Evolutionary conservation across 2,888 invertebrate species (phyloP), one percentile per base, ranked within the genome.

Genomic region (Amblyjoppa proteus): DNA sequence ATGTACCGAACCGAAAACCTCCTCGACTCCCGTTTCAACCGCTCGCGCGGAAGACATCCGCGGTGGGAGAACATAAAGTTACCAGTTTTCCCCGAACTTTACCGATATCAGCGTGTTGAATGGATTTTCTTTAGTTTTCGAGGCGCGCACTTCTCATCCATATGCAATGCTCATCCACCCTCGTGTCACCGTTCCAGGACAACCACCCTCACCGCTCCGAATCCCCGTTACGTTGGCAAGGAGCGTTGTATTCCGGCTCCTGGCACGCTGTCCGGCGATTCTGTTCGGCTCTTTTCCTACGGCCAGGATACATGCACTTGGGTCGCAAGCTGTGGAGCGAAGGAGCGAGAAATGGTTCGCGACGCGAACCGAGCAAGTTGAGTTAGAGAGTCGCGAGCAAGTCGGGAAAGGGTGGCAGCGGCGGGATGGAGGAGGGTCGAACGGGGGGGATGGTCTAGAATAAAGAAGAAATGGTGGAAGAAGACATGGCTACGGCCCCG

Each of bases 311-410:
- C 58, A 75, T 61, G 78, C 74, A 74, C 70, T 53, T 66, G 70
- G 70, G 31, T 38, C 56, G 61, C 74, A 79, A 79, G 74, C 78
- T 84, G 51, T 70, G 75, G 20, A 28, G 58, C 73, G 74, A 64
- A 53, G 31, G 69, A 49, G 68, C 69, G 71, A 81, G 79, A 81
- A 81, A 87, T 85, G 56, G 68, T 28, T 74, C 74, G 83, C 61
- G 56, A 75, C 64, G 69, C 25, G 56, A 77, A 80, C 69, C 76
- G 68, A 80, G 80, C 64, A 77, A 73, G 68, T 74, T 69, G 77
- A 78, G 77, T 73, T 73, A 64, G 68, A 79, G 74, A 61, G 41
- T 58, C 38, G 61, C 16, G 25, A 13, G 61, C 28, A 38, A 38
- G 9, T 38, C 38, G 9, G 9, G 9, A 1, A 0, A 7, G 38